Percentiles rank a stretch among this genome's conserved stretches.
Evolutionary conservation across 2,888 invertebrate genomes (phyloP).

Genomic region (Sminthurides aquaticus): DNA sequence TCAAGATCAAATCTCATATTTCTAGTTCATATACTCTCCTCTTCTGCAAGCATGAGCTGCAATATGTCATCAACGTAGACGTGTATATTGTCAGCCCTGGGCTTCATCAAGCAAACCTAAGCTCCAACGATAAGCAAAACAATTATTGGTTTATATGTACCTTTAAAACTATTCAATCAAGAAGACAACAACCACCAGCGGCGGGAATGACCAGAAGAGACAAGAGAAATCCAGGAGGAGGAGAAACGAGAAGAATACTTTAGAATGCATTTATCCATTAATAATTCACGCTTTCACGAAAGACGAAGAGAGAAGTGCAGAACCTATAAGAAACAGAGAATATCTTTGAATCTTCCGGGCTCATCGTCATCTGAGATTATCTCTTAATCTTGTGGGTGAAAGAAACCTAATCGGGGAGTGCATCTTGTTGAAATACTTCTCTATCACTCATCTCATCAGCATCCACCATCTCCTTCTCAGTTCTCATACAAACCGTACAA

Average conservation of each 20-base stretch:
- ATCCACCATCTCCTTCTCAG: neutral
- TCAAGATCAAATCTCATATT: no score
- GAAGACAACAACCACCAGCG: no score
- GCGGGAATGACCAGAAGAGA: no score
- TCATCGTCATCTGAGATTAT: neutral
- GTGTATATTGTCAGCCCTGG: neutral
- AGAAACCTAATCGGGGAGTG: no score
- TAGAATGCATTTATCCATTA: no score
- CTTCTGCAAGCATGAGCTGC: no score
- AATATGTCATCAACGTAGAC: neutral
- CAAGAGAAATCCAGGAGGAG: no score
- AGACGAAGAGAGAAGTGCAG: neutral
- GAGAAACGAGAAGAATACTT: no score
- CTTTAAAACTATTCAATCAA: neutral
- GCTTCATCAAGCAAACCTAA: neutral
- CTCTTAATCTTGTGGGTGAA: neutral
- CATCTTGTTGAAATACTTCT: no score
- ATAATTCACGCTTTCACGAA: neutral
- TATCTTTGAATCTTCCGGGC: neutral
- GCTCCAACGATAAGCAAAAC: neutral
- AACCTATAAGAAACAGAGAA: neutral
- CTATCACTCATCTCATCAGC: neutral
- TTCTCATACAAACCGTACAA: neutral
- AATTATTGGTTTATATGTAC: neutral
- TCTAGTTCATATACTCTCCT: no score